Evolutionary conservation across 1,140 invertebrate genomes (phyloP).

Genomic region (Drosophila pruinosa): DNA sequence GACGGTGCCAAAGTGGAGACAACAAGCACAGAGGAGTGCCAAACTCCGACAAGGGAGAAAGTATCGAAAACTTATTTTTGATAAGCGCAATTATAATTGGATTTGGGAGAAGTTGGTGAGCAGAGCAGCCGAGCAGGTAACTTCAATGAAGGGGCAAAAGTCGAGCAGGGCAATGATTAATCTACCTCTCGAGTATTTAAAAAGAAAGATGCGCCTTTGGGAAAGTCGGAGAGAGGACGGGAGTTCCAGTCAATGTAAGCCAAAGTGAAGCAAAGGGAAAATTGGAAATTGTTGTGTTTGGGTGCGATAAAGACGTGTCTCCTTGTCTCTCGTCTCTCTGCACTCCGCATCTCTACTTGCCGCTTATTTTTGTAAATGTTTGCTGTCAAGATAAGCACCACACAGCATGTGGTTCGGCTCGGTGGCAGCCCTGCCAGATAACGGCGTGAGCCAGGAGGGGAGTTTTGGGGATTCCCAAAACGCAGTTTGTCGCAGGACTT

Average conservation of each 20-base stretch:
- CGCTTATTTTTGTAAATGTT: constrained; percentile 75
- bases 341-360: background rate
- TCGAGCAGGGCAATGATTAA: constrained; percentile 64
- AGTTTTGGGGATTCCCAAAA: constrained; percentile 33
- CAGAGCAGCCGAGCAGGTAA: constrained; percentile 31
- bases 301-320: constrained; percentile 44
- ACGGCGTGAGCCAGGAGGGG: background rate
- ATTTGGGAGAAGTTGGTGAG: constrained; percentile 74
- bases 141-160: constrained; percentile 33
- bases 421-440: background rate
- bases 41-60: constrained; percentile 39
- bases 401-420: constrained; percentile 67
- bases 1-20: constrained; percentile 43
- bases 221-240: background rate
- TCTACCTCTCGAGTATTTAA: constrained; percentile 78
- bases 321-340: constrained; percentile 32
- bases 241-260: background rate
- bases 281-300: constrained; percentile 65
- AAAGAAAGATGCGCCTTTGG: constrained; percentile 50
- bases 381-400: constrained; percentile 78
- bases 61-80: constrained; percentile 82
- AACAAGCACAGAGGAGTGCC: constrained; percentile 11
- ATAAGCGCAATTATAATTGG: constrained; percentile 83
- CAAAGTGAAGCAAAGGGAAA: constrained; percentile 44
- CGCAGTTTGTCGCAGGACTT: constrained; percentile 56